Percentiles rank a stretch among this genome's conserved stretches.
Conservation (phyloP, 2,888 invertebrate species). For the Magallana nippona region DNA sequence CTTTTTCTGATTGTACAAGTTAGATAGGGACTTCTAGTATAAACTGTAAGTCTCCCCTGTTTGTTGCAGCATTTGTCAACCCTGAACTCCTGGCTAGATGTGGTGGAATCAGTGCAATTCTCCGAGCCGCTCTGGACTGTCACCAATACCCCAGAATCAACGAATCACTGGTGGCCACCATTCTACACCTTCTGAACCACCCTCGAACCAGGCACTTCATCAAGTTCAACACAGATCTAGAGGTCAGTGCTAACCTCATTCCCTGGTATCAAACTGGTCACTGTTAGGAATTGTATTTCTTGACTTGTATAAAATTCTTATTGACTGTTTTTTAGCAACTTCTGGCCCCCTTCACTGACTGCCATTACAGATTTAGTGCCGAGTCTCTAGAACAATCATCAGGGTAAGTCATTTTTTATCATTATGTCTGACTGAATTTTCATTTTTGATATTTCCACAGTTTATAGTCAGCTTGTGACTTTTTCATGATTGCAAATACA, state of each 20-base stretch:
- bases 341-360: conserved; percentile 95
- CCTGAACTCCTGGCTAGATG: conserved; percentile 81
- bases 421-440: no score
- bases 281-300: neutral
- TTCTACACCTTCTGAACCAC: conserved; percentile 91
- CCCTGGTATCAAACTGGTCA: neutral
- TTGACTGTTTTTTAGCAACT: conserved; percentile 86
- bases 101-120: conserved; percentile 87
- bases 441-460: no score
- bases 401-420: conserved; percentile 41
- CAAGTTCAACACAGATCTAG: conserved; percentile 84
- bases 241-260: conserved; percentile 72
- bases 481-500: no score
- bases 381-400: conserved; percentile 57
- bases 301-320: neutral
- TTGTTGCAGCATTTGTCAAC: conserved; percentile 87
- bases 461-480: no score
- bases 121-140: conserved; percentile 90
- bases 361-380: conserved; percentile 84
- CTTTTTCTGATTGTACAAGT: no score
- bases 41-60: neutral
- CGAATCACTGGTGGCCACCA: conserved; percentile 92
- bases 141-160: conserved; percentile 93
- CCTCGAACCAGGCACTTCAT: conserved; percentile 89
- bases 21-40: neutral